Percentiles rank a stretch among this genome's conserved stretches.
phyloP scores from a whole-genome alignment of 2,888 invertebrate genomes.

The Clepsis dumicolana region DNA sequence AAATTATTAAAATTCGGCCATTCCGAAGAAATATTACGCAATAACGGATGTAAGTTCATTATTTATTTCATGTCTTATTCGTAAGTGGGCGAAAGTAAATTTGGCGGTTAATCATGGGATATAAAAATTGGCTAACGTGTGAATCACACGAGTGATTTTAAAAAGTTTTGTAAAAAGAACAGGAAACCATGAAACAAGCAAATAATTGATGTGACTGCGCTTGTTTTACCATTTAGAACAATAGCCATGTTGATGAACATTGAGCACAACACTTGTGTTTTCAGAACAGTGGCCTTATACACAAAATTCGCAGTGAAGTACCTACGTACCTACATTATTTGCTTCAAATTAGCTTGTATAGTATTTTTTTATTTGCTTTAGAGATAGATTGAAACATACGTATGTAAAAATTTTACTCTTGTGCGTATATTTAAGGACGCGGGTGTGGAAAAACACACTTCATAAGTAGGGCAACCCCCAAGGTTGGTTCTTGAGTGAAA shows the following conservation, averaged over 20 bases:
- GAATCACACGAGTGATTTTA: slow-evolving; percentile 24
- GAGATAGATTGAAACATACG: slow-evolving; percentile 4
- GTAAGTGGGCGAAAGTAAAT: slow-evolving; percentile 22
- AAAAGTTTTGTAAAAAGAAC: slow-evolving; percentile 49
- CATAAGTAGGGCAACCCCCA: slow-evolving; percentile 65
- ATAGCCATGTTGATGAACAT: slow-evolving; percentile 74
- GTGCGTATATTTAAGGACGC: slow-evolving; percentile 8
- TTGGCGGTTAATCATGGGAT: slow-evolving; percentile 16
- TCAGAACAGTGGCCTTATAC: slow-evolving; percentile 65
- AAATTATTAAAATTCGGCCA: not conserved
- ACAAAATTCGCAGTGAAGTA: slow-evolving; percentile 53
- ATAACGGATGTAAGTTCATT: slow-evolving; percentile 24
- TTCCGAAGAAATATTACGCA: slow-evolving; percentile 22
- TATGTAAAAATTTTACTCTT: slow-evolving; percentile 6
- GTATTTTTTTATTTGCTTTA: slow-evolving; percentile 11
- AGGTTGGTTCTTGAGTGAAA: slow-evolving; percentile 71
- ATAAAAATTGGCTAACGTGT: slow-evolving; percentile 14
- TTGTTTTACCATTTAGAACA: slow-evolving; percentile 73
- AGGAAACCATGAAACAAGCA: slow-evolving; percentile 64
- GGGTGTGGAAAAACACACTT: slow-evolving; percentile 50
- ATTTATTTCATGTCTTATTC: slow-evolving; percentile 12
- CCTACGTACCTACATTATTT: slow-evolving; percentile 1
- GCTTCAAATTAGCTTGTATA: not conserved
- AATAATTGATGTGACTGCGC: slow-evolving; percentile 71
- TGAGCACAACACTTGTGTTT: slow-evolving; percentile 74